A percentile compares a stretch with the other conserved stretches of the same genome.
Conservation (phyloP, 2,888 invertebrate species). For the Macropis europaea region DNA sequence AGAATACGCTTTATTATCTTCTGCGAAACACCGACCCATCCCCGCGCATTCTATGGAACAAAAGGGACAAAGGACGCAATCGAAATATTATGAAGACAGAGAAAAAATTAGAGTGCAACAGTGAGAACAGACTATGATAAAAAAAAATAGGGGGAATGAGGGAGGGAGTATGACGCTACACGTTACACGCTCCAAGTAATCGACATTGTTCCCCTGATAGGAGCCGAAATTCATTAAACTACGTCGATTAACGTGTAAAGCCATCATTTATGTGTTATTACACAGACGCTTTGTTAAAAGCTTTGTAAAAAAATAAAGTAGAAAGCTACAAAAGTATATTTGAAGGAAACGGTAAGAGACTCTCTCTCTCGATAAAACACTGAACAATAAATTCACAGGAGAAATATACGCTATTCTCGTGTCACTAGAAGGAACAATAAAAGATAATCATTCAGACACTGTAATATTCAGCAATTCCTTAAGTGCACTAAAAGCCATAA, state of each 20-base stretch:
- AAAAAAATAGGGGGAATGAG: background rate
- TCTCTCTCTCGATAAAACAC: too few species aligned
- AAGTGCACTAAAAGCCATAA: too few species aligned
- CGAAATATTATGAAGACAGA: constrained; percentile 56
- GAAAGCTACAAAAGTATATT: too few species aligned
- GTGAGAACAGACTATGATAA: background rate
- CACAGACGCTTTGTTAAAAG: too few species aligned
- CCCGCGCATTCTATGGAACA: constrained; percentile 33
- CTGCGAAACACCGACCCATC: constrained; percentile 43
- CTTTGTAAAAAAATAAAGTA: too few species aligned
- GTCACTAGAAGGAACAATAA: too few species aligned
- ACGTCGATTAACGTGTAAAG: background rate
- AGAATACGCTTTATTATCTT: constrained; percentile 61
- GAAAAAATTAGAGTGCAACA: constrained; percentile 25
- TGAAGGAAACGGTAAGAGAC: too few species aligned
- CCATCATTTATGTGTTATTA: too few species aligned
- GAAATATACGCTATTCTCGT: too few species aligned
- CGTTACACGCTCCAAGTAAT: background rate
- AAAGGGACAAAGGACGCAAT: constrained; percentile 56
- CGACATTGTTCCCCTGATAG: background rate
- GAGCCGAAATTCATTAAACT: constrained; percentile 1
- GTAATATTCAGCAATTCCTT: too few species aligned
- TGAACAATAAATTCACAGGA: too few species aligned
- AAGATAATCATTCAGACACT: too few species aligned
- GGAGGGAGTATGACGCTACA: background rate